Base-by-base conservation (phyloP, 2,797 vertebrate genomes). In the Triplophysa bombifrons region DNA sequence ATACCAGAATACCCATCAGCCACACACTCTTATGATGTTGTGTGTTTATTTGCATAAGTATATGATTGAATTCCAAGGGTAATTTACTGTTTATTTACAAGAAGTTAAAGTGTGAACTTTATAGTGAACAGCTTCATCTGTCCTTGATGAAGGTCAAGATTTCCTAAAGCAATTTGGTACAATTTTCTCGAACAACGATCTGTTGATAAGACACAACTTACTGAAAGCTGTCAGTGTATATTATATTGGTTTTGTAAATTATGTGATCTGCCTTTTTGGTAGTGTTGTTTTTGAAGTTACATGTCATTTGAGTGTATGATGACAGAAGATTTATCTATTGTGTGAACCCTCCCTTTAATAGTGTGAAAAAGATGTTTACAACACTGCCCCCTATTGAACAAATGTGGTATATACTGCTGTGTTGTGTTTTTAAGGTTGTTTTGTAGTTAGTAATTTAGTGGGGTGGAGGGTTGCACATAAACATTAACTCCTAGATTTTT, bases 51-150 rank as follows among this genome's bases (percentile, higher is more conserved):
- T 56, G 20, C 30, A 19, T 76, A 17, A 22, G 9, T 17, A 3
- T 14, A 44, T 7, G 4, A 30, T 46, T 76, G 50, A 44, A n/a
- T 67, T 68, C 64, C 25, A 14, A 9, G 53, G 66, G 75, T 53
- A 69, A 69, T 50, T 77, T n/a, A 58, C 53, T 69, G 65, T 68
- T 46, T 30, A 8, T 60, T 69, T 69, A 77, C n/a, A 50, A 69
- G 22, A 77, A 60, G 63, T 65, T 48, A 17, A 27, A 63, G 25
- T 61, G 30, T 30, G 58, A 30, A 11, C 58, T 60, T 27, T 14
- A 25, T 4, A 60, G 27, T 17, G 4, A 17, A 17, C 5, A 17
- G 2, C 16, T 63, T 60, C 58, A 51, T 51, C 41, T 41, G 3
- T 12, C 60, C 14, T 60, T 27, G 9, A 19, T 53, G 19, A 53